Conservation (phyloP, 92 coral and sea anemone genomes). For the Porites divaricata region DNA sequence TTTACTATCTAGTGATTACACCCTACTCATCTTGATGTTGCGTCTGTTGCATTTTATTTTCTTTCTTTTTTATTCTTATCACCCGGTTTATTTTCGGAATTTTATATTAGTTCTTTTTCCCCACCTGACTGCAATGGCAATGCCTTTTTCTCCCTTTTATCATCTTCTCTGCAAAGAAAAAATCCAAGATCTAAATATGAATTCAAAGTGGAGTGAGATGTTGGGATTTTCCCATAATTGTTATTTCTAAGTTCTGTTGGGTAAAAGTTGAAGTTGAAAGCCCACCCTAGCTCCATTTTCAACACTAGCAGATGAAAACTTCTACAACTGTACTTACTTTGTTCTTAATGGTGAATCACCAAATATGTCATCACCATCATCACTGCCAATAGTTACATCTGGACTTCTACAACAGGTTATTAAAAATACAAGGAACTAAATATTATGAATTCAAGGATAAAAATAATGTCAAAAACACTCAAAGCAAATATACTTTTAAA, state of each 20-base stretch:
- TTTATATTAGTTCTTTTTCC: too few relatives aligned
- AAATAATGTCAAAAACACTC: not conserved
- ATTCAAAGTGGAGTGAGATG: too few relatives aligned
- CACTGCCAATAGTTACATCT: conserved; percentile 86
- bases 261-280: not conserved
- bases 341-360: conserved; percentile 69
- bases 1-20: too few relatives aligned
- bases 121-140: conserved; percentile 37
- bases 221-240: too few relatives aligned
- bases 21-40: too few relatives aligned
- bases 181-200: not conserved
- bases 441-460: too few relatives aligned
- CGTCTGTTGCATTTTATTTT: too few relatives aligned
- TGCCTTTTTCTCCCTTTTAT: conserved; percentile 30
- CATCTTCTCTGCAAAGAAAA: conserved; percentile 36
- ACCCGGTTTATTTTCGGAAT: too few relatives aligned
- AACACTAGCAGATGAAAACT: not conserved
- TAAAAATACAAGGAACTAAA: too few relatives aligned
- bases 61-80: too few relatives aligned
- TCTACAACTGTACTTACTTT: conserved; percentile 18
- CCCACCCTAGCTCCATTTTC: not conserved
- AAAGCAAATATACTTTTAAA: not conserved
- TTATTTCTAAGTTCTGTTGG: not conserved
- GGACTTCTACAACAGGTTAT: conserved; percentile 64
- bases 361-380: conserved; percentile 88